Percentiles rank a stretch among this genome's conserved stretches.
Conservation (phyloP, 1,140 invertebrate species). For the Cepaea nemoralis region DNA sequence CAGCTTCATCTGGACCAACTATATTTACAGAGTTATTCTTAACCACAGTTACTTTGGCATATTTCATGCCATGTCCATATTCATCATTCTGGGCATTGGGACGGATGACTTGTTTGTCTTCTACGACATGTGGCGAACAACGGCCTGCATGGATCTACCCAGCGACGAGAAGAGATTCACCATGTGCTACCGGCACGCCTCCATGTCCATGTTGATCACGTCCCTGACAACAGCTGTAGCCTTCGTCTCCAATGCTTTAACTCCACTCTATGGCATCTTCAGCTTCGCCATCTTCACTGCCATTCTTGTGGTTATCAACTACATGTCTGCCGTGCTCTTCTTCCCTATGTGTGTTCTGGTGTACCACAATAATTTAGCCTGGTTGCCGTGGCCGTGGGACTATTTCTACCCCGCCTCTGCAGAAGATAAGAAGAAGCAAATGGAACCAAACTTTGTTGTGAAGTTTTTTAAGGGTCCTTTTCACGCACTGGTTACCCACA, state of each 20-base stretch:
- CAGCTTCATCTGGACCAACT: slow-evolving; percentile 60
- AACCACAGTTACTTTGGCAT: slow-evolving; percentile 62
- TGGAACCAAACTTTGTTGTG: slow-evolving; percentile 31
- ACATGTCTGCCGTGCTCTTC: neutral
- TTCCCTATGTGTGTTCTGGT: neutral
- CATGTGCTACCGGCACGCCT: neutral
- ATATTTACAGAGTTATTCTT: slow-evolving; percentile 59
- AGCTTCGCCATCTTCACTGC: neutral
- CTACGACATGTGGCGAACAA: slow-evolving; percentile 61
- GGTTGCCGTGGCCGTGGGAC: too few relatives aligned
- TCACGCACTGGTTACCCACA: slow-evolving; percentile 52
- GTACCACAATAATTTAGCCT: too few relatives aligned
- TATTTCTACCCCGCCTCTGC: too few relatives aligned
- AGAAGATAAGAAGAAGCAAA: neutral
- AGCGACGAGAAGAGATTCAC: slow-evolving; percentile 51
- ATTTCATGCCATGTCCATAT: slow-evolving; percentile 63
- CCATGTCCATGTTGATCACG: neutral
- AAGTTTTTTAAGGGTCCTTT: slow-evolving; percentile 50
- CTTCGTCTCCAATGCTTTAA: neutral
- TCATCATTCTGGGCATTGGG: slow-evolving; percentile 65
- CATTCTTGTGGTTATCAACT: neutral
- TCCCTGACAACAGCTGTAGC: neutral
- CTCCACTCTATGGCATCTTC: neutral
- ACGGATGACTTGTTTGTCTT: slow-evolving; percentile 66
- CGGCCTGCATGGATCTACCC: slow-evolving; percentile 47